Percentiles rank a stretch among this genome's conserved stretches.
phyloP scores from a whole-genome alignment of 2,113 vertebrate genomes.

The Rattus norvegicus region GRCr8 NC_086019.1:155113001-155113500 shows the following conservation, averaged over 20 bases:
- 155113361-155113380: neutral
- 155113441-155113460: neutral
- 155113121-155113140: neutral
- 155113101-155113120: neutral
- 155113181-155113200: neutral
- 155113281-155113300: neutral
- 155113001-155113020: neutral
- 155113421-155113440: neutral
- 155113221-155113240: conserved; percentile 10
- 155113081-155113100: neutral
- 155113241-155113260: neutral
- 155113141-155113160: neutral
- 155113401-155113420: neutral
- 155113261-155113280: neutral
- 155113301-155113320: neutral
- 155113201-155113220: conserved; percentile 14
- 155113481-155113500: too few relatives aligned
- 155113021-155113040: neutral
- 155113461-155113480: neutral
- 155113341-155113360: neutral
- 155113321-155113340: neutral
- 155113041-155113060: neutral
- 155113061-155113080: neutral
- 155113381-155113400: neutral
- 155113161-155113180: neutral